Evolutionary conservation across 2,888 invertebrate species (phyloP).

Genomic region (Nycteola revayana): DNA sequence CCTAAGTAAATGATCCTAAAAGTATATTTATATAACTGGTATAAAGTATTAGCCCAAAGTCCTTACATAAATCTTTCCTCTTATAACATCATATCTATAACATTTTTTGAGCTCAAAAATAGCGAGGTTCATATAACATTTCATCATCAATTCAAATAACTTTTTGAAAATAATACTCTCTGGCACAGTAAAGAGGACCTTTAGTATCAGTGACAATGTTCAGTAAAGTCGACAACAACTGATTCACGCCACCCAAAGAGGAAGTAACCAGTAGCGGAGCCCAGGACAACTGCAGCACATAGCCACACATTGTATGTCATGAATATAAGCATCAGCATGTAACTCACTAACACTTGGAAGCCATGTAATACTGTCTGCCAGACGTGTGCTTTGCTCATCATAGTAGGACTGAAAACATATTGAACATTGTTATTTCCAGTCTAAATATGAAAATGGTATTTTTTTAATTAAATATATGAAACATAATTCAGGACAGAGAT

Average conservation of each 20-base stretch:
- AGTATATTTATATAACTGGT: slow-evolving; percentile 64
- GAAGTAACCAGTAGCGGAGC: slow-evolving; percentile 96
- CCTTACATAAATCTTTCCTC: slow-evolving; percentile 61
- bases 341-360: slow-evolving; percentile 94
- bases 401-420: slow-evolving; percentile 86
- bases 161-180: slow-evolving; percentile 34
- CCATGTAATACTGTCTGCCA: slow-evolving; percentile 95
- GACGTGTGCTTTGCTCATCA: slow-evolving; percentile 91
- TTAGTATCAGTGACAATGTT: slow-evolving; percentile 93
- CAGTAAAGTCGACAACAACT: slow-evolving; percentile 95
- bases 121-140: slow-evolving; percentile 45
- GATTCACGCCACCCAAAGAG: slow-evolving; percentile 98
- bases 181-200: slow-evolving; percentile 25
- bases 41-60: slow-evolving; percentile 60
- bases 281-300: slow-evolving; percentile 93
- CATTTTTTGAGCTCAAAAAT: slow-evolving; percentile 60
- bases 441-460: too few species aligned
- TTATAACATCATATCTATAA: slow-evolving; percentile 66
- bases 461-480: too few species aligned
- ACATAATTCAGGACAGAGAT: too few species aligned
- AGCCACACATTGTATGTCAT: slow-evolving; percentile 99
- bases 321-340: slow-evolving; percentile 97
- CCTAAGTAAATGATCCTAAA: slow-evolving; percentile 55
- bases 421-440: too few species aligned
- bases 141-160: slow-evolving; percentile 35